phyloP scores from a whole-genome alignment of 2,113 vertebrate species.

The Ploceus nigricollis region DNA sequence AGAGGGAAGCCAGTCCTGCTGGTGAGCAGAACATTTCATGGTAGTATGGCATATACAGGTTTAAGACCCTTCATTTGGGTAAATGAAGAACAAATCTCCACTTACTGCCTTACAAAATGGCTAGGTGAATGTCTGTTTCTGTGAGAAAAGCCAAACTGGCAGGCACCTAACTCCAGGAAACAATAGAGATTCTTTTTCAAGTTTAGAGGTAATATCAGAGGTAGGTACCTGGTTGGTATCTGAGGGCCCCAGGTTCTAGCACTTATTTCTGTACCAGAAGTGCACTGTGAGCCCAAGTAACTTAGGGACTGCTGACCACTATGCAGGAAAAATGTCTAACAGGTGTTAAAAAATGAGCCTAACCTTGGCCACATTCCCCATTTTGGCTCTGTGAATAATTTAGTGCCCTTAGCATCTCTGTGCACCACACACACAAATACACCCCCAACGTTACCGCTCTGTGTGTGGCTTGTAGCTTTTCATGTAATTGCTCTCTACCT shows the following conservation, averaged over 20 bases:
- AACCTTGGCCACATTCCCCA: neutral
- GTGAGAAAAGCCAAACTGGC: neutral
- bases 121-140: neutral
- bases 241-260: neutral
- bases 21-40: neutral
- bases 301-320: neutral
- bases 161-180: neutral
- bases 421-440: neutral
- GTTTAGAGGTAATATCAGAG: neutral
- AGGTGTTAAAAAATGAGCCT: neutral
- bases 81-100: neutral
- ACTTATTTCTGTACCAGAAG: neutral
- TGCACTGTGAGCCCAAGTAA: neutral
- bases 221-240: neutral
- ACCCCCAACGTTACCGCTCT: rapidly evolving
- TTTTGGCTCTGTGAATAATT: neutral
- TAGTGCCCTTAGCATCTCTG: neutral
- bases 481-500: neutral
- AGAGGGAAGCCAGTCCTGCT: neutral
- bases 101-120: neutral
- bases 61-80: neutral
- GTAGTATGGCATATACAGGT: neutral
- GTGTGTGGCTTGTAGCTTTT: neutral
- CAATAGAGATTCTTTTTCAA: neutral
- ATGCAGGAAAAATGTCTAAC: neutral